Conservation (phyloP, 2,888 invertebrate genomes). For the Dicyrtomina minuta region DNA sequence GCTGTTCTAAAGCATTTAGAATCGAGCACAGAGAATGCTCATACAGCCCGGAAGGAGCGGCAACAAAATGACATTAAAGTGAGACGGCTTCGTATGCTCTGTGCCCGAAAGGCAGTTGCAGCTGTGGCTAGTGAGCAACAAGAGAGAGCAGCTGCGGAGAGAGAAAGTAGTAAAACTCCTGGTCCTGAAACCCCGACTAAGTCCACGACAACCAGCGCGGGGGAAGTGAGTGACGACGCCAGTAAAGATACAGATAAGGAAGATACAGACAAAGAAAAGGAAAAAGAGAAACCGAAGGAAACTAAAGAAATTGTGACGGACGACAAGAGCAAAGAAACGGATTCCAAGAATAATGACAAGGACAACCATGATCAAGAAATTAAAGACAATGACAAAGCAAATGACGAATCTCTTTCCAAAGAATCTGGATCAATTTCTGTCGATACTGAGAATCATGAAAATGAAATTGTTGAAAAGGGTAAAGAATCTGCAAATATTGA, state of each 20-base stretch:
- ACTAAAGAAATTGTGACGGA: slow-evolving; percentile 54
- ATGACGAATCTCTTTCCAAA: background rate
- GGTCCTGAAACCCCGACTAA: slow-evolving; percentile 24
- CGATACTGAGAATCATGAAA: background rate
- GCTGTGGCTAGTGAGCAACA: slow-evolving; percentile 35
- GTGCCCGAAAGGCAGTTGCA: slow-evolving; percentile 48
- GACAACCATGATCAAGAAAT: slow-evolving; percentile 71
- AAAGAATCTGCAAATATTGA: background rate
- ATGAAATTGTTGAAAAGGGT: background rate
- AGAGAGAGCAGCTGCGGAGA: slow-evolving; percentile 3
- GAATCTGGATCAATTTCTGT: no score
- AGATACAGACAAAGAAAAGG: slow-evolving; percentile 35
- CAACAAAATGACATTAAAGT: slow-evolving; percentile 92
- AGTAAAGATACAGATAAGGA: slow-evolving; percentile 63
- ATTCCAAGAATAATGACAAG: slow-evolving; percentile 65
- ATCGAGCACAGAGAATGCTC: slow-evolving; percentile 61
- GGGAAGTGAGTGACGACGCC: slow-evolving; percentile 56
- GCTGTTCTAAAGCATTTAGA: slow-evolving; percentile 50
- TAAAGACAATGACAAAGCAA: background rate
- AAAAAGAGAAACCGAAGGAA: slow-evolving; percentile 5
- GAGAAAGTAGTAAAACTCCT: background rate
- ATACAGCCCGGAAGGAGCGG: slow-evolving; percentile 80
- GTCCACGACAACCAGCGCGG: background rate
- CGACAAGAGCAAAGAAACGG: slow-evolving; percentile 62
- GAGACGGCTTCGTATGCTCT: slow-evolving; percentile 70